Conservation (phyloP, 2,797 vertebrate species). For the Scomberomorus guttatus region DNA sequence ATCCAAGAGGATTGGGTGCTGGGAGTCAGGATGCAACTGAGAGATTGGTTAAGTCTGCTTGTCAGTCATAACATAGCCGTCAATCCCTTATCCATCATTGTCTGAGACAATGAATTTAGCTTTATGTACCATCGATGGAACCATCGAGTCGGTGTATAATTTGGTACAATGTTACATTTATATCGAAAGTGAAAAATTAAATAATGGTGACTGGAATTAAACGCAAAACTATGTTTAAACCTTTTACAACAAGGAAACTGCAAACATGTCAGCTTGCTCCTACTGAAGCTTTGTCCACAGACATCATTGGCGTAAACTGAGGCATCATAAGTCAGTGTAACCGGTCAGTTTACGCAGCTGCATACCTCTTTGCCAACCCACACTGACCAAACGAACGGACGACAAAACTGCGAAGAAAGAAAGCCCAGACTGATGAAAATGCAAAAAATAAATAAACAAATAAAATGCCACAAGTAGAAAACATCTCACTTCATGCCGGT, state of each 20-base stretch:
- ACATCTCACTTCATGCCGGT: constrained; percentile 19
- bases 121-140: constrained; percentile 17
- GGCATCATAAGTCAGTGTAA: background rate
- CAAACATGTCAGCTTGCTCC: constrained; percentile 3
- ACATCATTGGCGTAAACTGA: constrained; percentile 28
- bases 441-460: background rate
- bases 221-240: background rate
- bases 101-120: constrained; percentile 64
- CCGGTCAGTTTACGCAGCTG: constrained; percentile 40
- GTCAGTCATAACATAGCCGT: constrained; percentile 83
- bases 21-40: constrained; percentile 68
- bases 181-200: background rate
- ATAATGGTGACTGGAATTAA: background rate
- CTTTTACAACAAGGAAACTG: constrained; percentile 7
- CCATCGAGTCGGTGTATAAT: background rate
- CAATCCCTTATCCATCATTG: constrained; percentile 78
- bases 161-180: background rate
- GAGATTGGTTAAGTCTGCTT: constrained; percentile 81
- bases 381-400: no score
- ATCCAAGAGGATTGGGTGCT: constrained; percentile 84
- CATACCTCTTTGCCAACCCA: background rate
- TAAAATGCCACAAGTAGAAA: background rate
- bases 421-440: background rate
- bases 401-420: background rate
- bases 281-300: background rate